Conservation (phyloP, 2,113 vertebrate species). For the Campylorhamphus procurvoides region DNA sequence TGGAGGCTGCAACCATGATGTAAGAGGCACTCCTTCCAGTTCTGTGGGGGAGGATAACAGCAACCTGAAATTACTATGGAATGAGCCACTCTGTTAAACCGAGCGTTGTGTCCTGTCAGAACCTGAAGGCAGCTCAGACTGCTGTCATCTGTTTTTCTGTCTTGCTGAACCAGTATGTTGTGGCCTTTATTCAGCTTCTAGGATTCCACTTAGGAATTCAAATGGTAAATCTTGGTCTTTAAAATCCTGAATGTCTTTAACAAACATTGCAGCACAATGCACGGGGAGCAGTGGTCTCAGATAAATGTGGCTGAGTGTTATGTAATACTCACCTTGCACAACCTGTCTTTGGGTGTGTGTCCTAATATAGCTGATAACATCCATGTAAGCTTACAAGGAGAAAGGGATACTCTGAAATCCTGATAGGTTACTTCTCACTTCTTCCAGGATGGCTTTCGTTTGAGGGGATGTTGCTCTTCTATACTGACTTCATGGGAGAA, state of each 20-base stretch:
- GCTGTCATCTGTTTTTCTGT: neutral
- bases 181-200: neutral
- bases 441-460: slow-evolving; percentile 93
- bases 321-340: neutral
- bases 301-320: neutral
- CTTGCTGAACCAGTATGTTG: neutral
- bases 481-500: slow-evolving; percentile 99
- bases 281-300: neutral
- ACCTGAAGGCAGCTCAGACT: neutral
- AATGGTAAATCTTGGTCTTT: neutral
- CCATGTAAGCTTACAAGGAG: neutral
- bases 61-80: neutral
- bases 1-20: neutral
- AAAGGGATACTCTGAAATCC: neutral
- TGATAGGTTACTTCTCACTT: neutral
- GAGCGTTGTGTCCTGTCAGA: neutral
- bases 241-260: neutral
- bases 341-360: neutral
- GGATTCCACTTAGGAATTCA: neutral
- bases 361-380: neutral
- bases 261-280: neutral
- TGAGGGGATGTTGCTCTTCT: slow-evolving; percentile 97
- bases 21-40: neutral
- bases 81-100: neutral
- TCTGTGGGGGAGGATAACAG: neutral